Base-by-base conservation (phyloP, 2,113 vertebrate species). In the Saccopteryx leptura region DNA sequence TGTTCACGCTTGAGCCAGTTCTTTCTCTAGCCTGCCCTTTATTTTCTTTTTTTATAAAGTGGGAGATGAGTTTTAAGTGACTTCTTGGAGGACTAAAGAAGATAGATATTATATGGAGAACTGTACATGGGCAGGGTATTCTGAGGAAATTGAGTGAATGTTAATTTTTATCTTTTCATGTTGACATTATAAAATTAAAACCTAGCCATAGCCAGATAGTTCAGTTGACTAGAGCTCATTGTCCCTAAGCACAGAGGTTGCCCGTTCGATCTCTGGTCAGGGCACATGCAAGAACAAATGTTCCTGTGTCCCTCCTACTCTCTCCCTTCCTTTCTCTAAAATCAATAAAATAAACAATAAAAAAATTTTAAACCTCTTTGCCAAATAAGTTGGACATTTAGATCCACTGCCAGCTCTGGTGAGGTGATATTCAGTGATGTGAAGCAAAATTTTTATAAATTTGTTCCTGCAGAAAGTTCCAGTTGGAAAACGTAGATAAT, bases 131-230 rank as follows among this genome's bases (percentile, higher is more conserved):
- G 68, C 18, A 75, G 48, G 28, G 19, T 65, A 1, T 39, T 78
- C 68, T 92, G 31, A 85, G 48, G 63, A 95, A n/a, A 54, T 60
- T 39, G 31, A 24, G 11, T 17, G 5, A 74, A 71, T 18, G 21
- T 84, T 68, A 39, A 71, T 65, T 94, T 94, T 86, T 89, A 26
- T 84, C 31, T 91, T 66, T 94, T 39, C 56, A 54, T 63, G 11
- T 80, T 68, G 11, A 81, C 7, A 52, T 23, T 50, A 17, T 87
- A 79, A 95, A 83, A 56, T 95, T 74, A 79, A 21, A 78, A 72
- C n/a, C n/a, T n/a, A n/a, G n/a, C n/a, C n/a, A n/a, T n/a, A n/a
- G n/a, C n/a, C n/a, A n/a, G n/a, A n/a, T n/a, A n/a, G n/a, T n/a
- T n/a, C n/a, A n/a, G n/a, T n/a, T n/a, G n/a, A n/a, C n/a, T n/a